Evolutionary conservation across 2,113 vertebrate species (phyloP).

Genomic region (Solea solea): DNA sequence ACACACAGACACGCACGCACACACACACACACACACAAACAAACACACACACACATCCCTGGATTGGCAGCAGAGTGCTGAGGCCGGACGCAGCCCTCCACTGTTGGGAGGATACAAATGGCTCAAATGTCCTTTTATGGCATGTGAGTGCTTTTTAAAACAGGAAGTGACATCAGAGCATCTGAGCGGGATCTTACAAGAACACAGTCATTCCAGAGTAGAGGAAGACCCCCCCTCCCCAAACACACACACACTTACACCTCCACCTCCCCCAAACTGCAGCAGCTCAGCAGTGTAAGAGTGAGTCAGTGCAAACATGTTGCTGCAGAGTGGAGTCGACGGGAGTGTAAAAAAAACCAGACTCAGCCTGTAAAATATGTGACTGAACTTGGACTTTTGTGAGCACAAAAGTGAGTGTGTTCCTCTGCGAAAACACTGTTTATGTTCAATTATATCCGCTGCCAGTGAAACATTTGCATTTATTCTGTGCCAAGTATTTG

Average conservation of each 20-base stretch:
- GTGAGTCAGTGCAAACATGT: constrained; percentile 8
- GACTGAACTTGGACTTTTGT: not conserved
- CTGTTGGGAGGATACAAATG: constrained; percentile 56
- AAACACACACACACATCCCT: not conserved
- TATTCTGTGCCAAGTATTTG: no score
- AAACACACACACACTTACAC: not conserved
- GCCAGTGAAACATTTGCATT: no score
- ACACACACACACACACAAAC: not conserved
- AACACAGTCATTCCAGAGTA: constrained; percentile 63
- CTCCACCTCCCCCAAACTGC: not conserved
- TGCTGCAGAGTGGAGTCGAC: constrained; percentile 2
- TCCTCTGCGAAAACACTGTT: no score
- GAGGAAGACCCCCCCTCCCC: not conserved
- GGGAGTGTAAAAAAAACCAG: not conserved
- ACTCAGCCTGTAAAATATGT: constrained; percentile 8
- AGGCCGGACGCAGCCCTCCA: constrained; percentile 36
- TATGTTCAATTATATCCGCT: no score
- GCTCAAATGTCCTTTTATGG: constrained; percentile 84
- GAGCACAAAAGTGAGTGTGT: no score
- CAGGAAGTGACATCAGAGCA: constrained; percentile 80
- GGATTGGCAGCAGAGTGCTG: constrained; percentile 22
- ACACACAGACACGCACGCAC: no score
- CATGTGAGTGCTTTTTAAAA: constrained; percentile 71
- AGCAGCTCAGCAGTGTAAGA: not conserved
- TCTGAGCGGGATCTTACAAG: constrained; percentile 59